Evolutionary conservation across 2,113 vertebrate genomes (phyloP), one percentile per base, ranked within the genome.

Genomic region (Trochalopteron elliotii): DNA sequence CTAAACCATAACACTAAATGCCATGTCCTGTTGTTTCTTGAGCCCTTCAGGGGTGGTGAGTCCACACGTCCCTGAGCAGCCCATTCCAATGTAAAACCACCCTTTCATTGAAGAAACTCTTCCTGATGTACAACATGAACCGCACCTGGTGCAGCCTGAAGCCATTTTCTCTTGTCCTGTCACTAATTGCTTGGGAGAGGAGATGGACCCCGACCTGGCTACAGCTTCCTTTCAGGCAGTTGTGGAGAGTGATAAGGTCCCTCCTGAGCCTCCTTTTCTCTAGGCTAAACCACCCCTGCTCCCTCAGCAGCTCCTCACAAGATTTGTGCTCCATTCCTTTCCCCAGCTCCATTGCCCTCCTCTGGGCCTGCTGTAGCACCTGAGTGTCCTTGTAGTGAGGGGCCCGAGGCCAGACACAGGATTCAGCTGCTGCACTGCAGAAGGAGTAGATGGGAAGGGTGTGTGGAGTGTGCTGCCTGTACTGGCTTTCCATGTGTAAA

Each of bases 401-500:
- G 25, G 30, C 30, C 35, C 0, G 4, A 19, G 25, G 35, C 40
- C n/a, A 47, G 30, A 12, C 56, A 40, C 13, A 21, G 11, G 11
- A 42, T 42, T 72, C 18, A 35, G 61, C 8, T 24, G 35, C 71
- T 35, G 86, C 37, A 1, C 2, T 25, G 3, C 0, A 8, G 44
- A 53, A 30, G 35, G 57, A 15, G 12, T 27, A 2, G 16, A 5
- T 20, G 7, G 16, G 28, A 50, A 30, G 13, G 47, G 10, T 15
- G 44, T 1, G 1, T 3, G 33, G 71, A 9, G 13, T 1, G 0
- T 14, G 18, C 19, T 79, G n/a, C 40, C 47, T 33, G 18, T 3
- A 2, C 18, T 30, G 33, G 17, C 18, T 60, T 77, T 27, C 47
- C 33, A 5, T 1, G 7, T 44, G 49, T 80, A 44, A 83, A 20